A percentile compares a stretch with the other conserved stretches of the same genome.
phyloP scores from a whole-genome alignment of 2,797 vertebrate genomes.

The Pseudochirops corinnae region DNA sequence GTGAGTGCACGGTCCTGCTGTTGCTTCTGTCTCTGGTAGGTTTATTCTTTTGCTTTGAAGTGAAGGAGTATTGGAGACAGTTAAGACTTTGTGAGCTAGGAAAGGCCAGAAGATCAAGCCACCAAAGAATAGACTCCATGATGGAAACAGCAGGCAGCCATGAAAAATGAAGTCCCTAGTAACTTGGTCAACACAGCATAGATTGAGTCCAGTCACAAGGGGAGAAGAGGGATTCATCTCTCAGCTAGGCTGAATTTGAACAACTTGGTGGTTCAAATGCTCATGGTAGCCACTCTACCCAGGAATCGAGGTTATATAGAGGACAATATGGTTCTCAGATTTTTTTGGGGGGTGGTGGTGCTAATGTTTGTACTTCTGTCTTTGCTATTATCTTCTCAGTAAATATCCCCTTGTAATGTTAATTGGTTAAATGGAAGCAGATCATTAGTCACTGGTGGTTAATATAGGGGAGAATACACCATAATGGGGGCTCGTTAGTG shows the following conservation, averaged over 20 bases:
- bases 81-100: not conserved
- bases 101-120: not conserved
- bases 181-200: not conserved
- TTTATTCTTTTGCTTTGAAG: slow-evolving; percentile 44
- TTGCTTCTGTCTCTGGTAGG: not conserved
- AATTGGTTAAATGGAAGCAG: not conserved
- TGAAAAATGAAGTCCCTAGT: not conserved
- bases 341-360: not conserved
- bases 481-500: not conserved
- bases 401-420: not conserved
- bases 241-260: not conserved
- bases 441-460: not conserved
- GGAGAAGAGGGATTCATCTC: not conserved
- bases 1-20: not conserved
- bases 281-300: not conserved
- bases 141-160: not conserved
- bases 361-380: not conserved
- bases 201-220: not conserved
- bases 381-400: not conserved
- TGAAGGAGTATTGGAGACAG: not conserved
- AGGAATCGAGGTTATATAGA: not conserved
- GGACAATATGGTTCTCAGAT: not conserved
- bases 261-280: not conserved
- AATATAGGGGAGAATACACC: not conserved
- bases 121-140: not conserved